These are phyloP conservation scores for Bradypus variegatus DNA, from an alignment of 2,797 vertebrate genomes.

Conservation along the genomic window DNA sequence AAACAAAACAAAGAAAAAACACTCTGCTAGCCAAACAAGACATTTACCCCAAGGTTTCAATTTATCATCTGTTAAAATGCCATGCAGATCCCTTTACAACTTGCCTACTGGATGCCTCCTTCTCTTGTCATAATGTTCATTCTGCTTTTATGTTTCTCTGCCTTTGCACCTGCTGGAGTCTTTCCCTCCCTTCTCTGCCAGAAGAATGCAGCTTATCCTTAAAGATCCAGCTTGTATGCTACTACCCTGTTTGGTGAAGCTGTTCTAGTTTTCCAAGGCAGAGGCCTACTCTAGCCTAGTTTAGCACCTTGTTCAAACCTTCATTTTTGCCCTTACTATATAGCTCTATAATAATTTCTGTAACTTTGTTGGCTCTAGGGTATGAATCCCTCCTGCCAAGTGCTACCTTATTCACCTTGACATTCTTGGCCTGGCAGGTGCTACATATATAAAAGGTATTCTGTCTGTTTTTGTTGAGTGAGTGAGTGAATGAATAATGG, in stretches of 20 bases:
- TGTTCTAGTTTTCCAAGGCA: slow-evolving; percentile 3
- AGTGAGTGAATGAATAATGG: slow-evolving; percentile 24
- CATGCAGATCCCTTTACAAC: not conserved
- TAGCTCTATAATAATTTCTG: not conserved
- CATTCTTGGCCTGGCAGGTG: slow-evolving; percentile 22
- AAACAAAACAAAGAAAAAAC: not conserved
- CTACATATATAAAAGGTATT: not conserved
- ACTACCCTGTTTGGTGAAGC: not conserved
- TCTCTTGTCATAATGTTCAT: not conserved
- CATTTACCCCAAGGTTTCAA: not conserved
- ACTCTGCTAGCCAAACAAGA: not conserved
- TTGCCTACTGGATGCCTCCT: not conserved
- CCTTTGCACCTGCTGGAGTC: not conserved
- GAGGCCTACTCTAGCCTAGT: not conserved
- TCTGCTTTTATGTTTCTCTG: slow-evolving; percentile 36
- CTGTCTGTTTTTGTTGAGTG: slow-evolving; percentile 15
- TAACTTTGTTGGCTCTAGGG: not conserved
- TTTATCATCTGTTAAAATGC: not conserved
- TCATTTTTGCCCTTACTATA: not conserved
- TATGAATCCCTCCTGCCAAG: not conserved
- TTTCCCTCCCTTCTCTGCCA: not conserved
- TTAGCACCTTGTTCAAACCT: not conserved
- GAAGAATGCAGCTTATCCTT: slow-evolving; percentile 10
- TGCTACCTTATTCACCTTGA: slow-evolving; percentile 31
- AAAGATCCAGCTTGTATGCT: not conserved